Conservation (phyloP, 2,113 vertebrate genomes). For the Laticauda laticaudata region DNA sequence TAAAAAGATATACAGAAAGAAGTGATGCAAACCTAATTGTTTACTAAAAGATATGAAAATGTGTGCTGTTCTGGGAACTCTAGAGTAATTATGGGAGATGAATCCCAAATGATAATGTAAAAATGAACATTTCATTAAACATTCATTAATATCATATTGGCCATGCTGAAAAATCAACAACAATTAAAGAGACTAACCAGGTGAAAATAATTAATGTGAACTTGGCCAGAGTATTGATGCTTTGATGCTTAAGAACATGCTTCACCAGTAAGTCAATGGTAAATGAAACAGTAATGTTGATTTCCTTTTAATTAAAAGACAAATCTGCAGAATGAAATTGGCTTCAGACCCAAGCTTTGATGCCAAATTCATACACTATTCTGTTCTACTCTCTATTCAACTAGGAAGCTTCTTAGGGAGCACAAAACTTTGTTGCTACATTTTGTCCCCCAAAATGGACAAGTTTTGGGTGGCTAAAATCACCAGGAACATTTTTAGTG, state of each 20-base stretch:
- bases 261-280: conserved; percentile 5
- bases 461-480: background rate
- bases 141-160: conserved; percentile 23
- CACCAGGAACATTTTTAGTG: background rate
- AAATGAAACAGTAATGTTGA: background rate
- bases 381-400: background rate
- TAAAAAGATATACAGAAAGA: background rate
- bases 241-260: background rate
- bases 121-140: conserved; percentile 11
- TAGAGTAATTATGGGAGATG: conserved; percentile 24
- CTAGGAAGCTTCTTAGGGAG: background rate
- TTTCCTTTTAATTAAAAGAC: background rate
- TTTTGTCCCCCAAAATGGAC: background rate
- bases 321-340: background rate
- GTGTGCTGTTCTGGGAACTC: background rate
- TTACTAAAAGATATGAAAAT: conserved; percentile 28
- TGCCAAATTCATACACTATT: background rate
- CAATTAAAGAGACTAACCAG: conserved; percentile 31
- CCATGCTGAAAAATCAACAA: conserved; percentile 12
- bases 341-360: background rate
- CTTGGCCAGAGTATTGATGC: conserved; percentile 15
- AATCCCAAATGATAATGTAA: conserved; percentile 15
- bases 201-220: conserved; percentile 22
- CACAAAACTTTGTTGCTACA: background rate
- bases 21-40: conserved; percentile 4